Evolutionary conservation across 1,140 invertebrate species (phyloP).

Genomic region (Carposina sasakii): DNA sequence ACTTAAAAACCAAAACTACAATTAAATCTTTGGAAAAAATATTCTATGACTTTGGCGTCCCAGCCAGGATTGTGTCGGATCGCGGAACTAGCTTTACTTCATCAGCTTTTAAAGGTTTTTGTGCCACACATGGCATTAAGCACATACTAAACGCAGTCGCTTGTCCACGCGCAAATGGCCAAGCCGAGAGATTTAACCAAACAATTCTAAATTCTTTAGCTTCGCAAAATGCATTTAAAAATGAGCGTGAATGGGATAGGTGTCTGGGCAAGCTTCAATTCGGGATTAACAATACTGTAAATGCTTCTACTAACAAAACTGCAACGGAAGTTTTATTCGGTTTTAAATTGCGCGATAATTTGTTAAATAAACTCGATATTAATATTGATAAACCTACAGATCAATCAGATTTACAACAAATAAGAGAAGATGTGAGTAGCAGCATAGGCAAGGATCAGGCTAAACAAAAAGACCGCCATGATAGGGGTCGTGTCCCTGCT

Average conservation of each 20-base stretch:
- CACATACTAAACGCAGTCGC: conserved; percentile 1
- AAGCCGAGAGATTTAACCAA: conserved; percentile 1
- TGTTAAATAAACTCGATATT: not conserved
- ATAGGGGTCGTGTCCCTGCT: not conserved
- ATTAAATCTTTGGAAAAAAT: not conserved
- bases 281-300: not conserved
- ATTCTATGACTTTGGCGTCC: not conserved
- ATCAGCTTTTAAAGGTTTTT: not conserved
- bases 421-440: too few relatives aligned
- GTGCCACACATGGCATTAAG: not conserved
- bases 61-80: not conserved
- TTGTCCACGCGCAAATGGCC: conserved; percentile 2
- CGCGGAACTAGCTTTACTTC: not conserved
- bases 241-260: not conserved
- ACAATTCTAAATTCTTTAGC: not conserved
- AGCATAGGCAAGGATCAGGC: too few relatives aligned
- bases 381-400: too few relatives aligned
- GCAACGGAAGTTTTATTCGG: conserved; percentile 1
- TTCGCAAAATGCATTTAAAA: not conserved
- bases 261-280: conserved; percentile 1
- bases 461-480: conserved; percentile 1
- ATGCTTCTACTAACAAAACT: not conserved
- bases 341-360: not conserved
- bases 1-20: conserved; percentile 1
- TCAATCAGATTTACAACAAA: too few relatives aligned